phyloP scores from a whole-genome alignment of 2,888 invertebrate species.

The Lysandra coridon region DNA sequence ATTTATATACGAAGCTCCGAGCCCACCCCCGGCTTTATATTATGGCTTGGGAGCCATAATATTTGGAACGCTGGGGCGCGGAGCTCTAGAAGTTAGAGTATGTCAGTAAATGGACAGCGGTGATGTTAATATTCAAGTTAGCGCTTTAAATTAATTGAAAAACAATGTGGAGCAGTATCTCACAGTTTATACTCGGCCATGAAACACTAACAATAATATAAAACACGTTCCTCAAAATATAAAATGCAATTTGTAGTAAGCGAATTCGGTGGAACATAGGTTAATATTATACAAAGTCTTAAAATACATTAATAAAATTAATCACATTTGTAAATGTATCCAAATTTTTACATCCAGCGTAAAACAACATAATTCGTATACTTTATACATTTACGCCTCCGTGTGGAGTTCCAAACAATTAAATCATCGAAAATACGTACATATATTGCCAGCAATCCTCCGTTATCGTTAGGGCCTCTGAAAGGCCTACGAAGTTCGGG shows the following conservation, averaged over 20 bases:
- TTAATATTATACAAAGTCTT: slow-evolving; percentile 21
- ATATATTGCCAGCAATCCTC: background rate
- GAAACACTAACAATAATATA: background rate
- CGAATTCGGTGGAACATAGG: slow-evolving; percentile 16
- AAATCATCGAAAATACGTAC: background rate
- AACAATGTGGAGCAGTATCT: background rate
- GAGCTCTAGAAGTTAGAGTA: background rate
- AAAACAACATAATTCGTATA: slow-evolving; percentile 10
- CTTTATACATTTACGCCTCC: background rate
- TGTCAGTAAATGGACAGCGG: background rate
- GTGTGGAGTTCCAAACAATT: background rate
- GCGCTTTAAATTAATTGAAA: background rate
- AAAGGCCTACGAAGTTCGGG: background rate
- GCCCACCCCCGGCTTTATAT: background rate
- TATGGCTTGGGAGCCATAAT: background rate
- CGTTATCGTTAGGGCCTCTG: background rate
- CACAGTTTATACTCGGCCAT: background rate
- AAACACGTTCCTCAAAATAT: slow-evolving; percentile 11
- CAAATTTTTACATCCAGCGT: slow-evolving; percentile 21
- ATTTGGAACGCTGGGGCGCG: background rate
- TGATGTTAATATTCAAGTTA: background rate
- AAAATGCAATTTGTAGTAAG: slow-evolving; percentile 28
- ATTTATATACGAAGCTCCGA: background rate
- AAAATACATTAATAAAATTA: slow-evolving; percentile 21
- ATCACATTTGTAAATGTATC: slow-evolving; percentile 22